Base-by-base conservation (phyloP, 2,797 vertebrate genomes). In the Chrysocyon brachyurus region DNA sequence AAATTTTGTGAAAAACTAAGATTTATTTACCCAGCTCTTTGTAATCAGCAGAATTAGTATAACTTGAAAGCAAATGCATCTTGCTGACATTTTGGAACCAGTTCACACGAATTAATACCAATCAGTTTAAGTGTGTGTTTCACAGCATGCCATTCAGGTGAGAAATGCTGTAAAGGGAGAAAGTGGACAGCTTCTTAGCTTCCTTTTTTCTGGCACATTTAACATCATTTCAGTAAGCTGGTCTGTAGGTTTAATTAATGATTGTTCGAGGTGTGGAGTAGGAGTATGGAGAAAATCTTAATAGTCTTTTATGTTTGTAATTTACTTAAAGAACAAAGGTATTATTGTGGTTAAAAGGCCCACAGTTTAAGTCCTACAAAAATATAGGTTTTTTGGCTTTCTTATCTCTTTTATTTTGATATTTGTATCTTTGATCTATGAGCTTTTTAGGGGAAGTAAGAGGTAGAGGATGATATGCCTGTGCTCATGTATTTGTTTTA, bases 121-220 rank as follows among this genome's bases (percentile, higher is more conserved):
- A 95, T 98, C 97, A 98, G 52, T 96, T 97, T 98, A 97, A 97
- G 89, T 96, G 77, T 95, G 93, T 96, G 94, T 91, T 97, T 96
- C 94, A 82, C 96, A 97, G 96, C 87, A 87, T 90, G 96, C 75
- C 93, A 93, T 97, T 95, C 1, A 0, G 75, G 94, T 97, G 97
- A 98, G 94, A 89, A 96, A 97, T 97, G 87, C 24, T 90, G 64
- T 54, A 82, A 87, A 96, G 56, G 31, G 79, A 93, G 96, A 96
- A 97, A 88, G 91, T 94, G 82, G 97, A 95, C 91, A 97, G 91
- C 64, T 91, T 93, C 70, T 91, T 97, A 86, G 68, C 83, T 90
- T 89, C 70, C 79, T 96, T 97, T 81, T 93, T 95, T 96, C 89
- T 97, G 97, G 93, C 86, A 97, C 91, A 97, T 97, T 98, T 93